Evolutionary conservation across 2,797 vertebrate genomes (phyloP), one percentile per base, ranked within the genome.

Genomic region (Acanthornis magna): DNA sequence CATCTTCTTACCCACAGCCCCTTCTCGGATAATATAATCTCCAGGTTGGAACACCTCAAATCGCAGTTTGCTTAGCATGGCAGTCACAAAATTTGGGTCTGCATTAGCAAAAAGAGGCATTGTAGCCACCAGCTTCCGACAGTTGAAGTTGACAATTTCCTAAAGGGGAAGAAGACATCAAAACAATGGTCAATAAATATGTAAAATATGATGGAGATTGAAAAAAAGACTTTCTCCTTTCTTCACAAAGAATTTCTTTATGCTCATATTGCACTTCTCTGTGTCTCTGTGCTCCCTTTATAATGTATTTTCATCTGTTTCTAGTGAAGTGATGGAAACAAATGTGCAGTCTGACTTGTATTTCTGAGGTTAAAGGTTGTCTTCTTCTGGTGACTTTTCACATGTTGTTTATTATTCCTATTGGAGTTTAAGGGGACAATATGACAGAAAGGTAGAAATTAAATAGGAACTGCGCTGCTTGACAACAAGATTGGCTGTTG

Each of bases 131-230:
- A 99, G 98, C 88, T 99, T 99, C 51, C 99, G 98, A 91, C 99
- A 99, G 75, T 99, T 99, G 96, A 99, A 99, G 98, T 99, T 99
- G 93, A 99, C 99, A 60, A 99, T 99, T 97, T 99, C 99, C 99
- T 99, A 97, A 73, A 96, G 57, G 43, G 67, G 40, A 80, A 61
- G 73, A 82, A 91, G 93, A 40, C 17, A 85, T 76, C 57, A 62
- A 38, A 93, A 36, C 11, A 63, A 42, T 18, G 26, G 54, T 95
- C 20, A 85, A 70, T 36, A 79, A 51, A 29, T 65, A 48, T 6
- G 27, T 42, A 45, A 2, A 32, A 9, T 26, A 77, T 36, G 20
- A 38, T 26, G 13, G 6, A 10, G 16, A 73, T 10, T n/a, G 15
- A 79, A 58, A 78, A 87, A 61, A 47, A 66, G 5, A 43, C 7